Evolutionary conservation across 1,140 invertebrate species (phyloP), one percentile per base, ranked within the genome.

Genomic region (Zophobas atratus): DNA sequence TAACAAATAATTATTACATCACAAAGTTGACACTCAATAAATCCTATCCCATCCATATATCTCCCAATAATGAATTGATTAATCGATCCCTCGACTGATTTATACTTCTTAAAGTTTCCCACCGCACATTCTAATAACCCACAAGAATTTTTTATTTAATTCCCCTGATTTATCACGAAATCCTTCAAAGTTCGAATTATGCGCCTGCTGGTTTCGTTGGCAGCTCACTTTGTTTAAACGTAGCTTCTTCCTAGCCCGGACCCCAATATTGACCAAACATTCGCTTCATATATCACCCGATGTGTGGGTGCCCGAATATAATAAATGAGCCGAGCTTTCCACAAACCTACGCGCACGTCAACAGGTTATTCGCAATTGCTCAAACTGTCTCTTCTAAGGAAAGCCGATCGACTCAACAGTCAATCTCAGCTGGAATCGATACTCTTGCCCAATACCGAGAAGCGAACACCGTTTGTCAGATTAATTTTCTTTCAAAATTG

Each of bases 391-490:
- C n/a, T 51, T 6, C 49, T 51, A 20, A 51, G 49, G 49, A 6
- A 51, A 46, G 43, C 49, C 49, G 49, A 51, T 51, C 49, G 49
- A 46, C 20, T 2, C 4, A 5, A 20, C 49, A 20, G 49, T 20
- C 49, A 20, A 51, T 51, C 49, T 51, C 49, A 51, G 49, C 49
- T 51, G 49, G 49, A 51, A 51, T 51, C 49, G 49, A 51, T 51
- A 51, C 49, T 51, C 4, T 51, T 51, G 49, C 49, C 49, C 49
- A 51, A 51, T 51, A 51, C 49, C 20, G 6, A 51, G 49, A 51
- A 51, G 6, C 49, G 49, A 51, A 51, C 6, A 51, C 49, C 49
- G 49, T 51, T 51, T 51, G 49, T 51, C 49, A 51, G n/a, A 51
- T 51, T 51, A 51, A 51, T 51, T 51, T 51, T 51, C n/a, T 51